Evolutionary conservation across 2,797 vertebrate species (phyloP).

Genomic region (Sciurus vulgaris): DNA sequence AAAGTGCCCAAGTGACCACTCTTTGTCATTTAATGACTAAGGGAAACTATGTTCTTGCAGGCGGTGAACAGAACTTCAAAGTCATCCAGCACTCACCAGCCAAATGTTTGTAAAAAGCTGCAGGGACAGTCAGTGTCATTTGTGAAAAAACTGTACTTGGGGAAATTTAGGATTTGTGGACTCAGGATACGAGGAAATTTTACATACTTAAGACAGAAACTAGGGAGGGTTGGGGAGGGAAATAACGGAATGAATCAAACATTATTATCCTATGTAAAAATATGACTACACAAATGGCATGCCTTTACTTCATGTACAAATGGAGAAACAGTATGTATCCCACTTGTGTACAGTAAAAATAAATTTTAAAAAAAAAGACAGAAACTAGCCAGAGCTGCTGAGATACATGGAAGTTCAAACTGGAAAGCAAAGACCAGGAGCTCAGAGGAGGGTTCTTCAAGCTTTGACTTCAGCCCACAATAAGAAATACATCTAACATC

Average conservation of each 20-base stretch:
- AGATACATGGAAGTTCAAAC: slow-evolving; percentile 4
- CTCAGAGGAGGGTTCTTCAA: neutral
- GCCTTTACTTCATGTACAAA: too few species aligned
- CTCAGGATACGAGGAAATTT: slow-evolving; percentile 7
- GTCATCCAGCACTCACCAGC: neutral
- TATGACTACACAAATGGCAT: too few species aligned
- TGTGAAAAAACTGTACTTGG: neutral
- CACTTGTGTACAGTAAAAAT: too few species aligned
- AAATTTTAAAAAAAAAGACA: neutral
- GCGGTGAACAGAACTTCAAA: slow-evolving; percentile 60
- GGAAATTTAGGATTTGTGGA: slow-evolving; percentile 35
- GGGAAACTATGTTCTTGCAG: neutral
- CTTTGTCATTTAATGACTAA: slow-evolving; percentile 58
- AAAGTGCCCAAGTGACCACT: neutral
- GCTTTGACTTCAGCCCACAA: neutral
- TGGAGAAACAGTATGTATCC: too few species aligned
- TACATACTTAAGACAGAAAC: slow-evolving; percentile 29
- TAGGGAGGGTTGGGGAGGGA: neutral
- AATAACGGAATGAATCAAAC: too few species aligned
- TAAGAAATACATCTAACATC: neutral
- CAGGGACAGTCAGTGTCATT: neutral
- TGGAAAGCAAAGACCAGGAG: neutral
- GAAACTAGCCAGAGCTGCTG: slow-evolving; percentile 32
- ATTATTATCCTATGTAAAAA: too few species aligned
- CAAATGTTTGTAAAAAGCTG: slow-evolving; percentile 13